Conservation (phyloP, 2,888 invertebrate genomes). For the Thyatira batis region DNA sequence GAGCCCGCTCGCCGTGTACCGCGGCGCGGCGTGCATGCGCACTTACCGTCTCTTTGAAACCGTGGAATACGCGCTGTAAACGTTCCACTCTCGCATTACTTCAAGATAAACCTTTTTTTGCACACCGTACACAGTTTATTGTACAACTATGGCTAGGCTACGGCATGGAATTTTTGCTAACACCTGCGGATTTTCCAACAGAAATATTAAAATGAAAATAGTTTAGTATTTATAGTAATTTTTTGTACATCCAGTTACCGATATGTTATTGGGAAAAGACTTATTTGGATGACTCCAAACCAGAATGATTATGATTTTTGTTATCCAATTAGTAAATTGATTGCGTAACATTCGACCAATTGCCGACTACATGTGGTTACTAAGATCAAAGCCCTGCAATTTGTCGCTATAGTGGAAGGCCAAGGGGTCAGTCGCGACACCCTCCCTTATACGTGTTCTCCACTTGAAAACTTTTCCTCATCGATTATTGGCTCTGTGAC, state of each 20-base stretch:
- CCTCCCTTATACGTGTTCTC: background rate
- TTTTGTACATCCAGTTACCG: no score
- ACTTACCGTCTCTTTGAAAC: conserved; percentile 63
- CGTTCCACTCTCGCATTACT: conserved; percentile 60
- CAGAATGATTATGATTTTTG: background rate
- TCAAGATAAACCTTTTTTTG: conserved; percentile 64
- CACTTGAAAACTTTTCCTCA: background rate
- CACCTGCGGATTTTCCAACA: no score
- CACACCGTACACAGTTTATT: conserved; percentile 49
- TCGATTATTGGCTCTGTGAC: background rate
- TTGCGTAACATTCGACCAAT: background rate
- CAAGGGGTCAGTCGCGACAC: background rate
- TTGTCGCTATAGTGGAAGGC: background rate
- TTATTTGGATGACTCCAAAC: background rate
- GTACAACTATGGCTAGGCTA: conserved; percentile 26
- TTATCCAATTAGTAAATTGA: background rate
- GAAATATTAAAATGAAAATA: no score
- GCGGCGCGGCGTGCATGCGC: conserved; percentile 69
- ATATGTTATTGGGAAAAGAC: no score
- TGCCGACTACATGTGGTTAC: background rate
- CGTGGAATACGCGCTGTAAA: conserved; percentile 65
- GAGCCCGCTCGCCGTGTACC: conserved; percentile 47
- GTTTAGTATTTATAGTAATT: no score
- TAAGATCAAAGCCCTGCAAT: background rate
- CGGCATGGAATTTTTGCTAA: no score